Percentiles rank a stretch among this genome's conserved stretches.
These are phyloP conservation scores for Gracilinanus agilis DNA, from an alignment of 2,113 vertebrate genomes.

Conservation along the genomic window DNA sequence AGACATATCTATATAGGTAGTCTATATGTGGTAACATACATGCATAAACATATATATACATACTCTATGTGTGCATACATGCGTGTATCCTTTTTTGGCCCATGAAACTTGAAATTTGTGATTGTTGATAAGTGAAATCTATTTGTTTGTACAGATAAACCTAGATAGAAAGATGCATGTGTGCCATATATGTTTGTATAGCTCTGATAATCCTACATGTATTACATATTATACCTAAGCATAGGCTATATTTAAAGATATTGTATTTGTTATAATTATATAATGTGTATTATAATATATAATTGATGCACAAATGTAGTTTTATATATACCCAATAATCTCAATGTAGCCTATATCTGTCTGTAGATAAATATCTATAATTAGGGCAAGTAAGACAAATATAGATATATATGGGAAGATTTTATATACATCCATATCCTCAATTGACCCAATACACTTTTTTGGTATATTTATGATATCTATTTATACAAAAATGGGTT, in stretches of 20 bases:
- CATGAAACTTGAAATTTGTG: background rate
- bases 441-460: background rate
- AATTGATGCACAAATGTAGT: background rate
- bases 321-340: background rate
- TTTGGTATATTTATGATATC: background rate
- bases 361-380: no score
- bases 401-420: background rate
- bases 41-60: background rate
- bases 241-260: background rate
- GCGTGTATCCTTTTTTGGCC: background rate
- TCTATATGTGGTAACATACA: background rate
- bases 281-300: background rate
- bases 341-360: background rate
- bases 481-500: background rate
- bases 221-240: slow-evolving; percentile 20
- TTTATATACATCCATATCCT: no score
- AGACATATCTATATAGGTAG: background rate
- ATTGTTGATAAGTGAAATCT: background rate
- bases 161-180: slow-evolving; percentile 3
- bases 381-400: no score
- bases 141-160: background rate
- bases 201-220: slow-evolving; percentile 3
- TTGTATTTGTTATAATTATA: background rate
- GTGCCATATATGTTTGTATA: background rate
- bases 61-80: background rate